Evolutionary conservation across 2,113 vertebrate genomes (phyloP), one percentile per base, ranked within the genome.

Genomic region (Otis tarda): DNA sequence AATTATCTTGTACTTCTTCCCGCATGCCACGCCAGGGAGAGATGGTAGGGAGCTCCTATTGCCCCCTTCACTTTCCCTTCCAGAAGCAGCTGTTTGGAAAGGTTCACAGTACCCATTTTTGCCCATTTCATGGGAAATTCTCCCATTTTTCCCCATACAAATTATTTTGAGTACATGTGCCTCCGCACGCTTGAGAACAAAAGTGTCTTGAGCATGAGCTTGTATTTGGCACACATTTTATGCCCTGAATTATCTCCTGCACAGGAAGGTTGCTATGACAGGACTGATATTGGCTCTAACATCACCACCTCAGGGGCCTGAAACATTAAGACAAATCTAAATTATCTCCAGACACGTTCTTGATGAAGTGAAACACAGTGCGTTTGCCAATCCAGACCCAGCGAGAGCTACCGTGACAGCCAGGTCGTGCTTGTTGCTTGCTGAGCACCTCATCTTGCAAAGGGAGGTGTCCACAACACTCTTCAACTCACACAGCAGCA

Each of bases 191-290:
- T 43, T 3, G 6, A 24, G 33, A 39, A 74, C 28, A 31, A 3
- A 28, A 43, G 60, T 1, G 7, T 11, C 1, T 6, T 2, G n/a
- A 61, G 73, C 0, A 0, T 3, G 65, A 68, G 47, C 37, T 23
- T 14, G 13, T 28, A 18, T 2, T 37, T 20, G 35, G 75, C n/a
- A 41, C 52, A 28, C 5, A 1, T 22, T 47, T 64, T 41, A 7
- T 10, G 22, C 49, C 33, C 53, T 8, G 10, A 64, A 55, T 65
- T 2, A 20, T 7, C 53, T 12, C 17, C 80, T 37, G 35, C 35
- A 17, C 50, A 27, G 18, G 10, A 52, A 43, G 33, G 67, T 15
- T 59, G 7, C 56, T 37, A 74, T n/a, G 57, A 59, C 67, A 76
- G 90, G 53, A 19, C 68, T 55, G 76, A 47, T 23, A 18, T 1